A percentile compares a stretch with the other conserved stretches of the same genome.
phyloP scores from a whole-genome alignment of 2,797 vertebrate genomes.

The Tadarida brasiliensis region DNA sequence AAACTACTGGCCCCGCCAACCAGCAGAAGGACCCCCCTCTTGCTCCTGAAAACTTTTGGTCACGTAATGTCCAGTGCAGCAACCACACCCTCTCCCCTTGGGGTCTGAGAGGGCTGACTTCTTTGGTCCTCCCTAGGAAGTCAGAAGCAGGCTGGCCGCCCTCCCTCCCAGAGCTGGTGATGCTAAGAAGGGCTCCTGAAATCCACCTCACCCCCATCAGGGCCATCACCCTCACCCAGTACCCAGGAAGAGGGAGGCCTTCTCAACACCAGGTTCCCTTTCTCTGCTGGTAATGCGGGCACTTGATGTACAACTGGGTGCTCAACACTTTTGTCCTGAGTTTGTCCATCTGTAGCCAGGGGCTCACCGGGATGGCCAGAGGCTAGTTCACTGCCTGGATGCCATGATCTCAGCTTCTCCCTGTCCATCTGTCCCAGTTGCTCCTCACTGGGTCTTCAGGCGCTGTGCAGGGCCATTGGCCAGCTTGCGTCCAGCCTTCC shows the following conservation, averaged over 20 bases:
- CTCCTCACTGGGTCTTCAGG: not conserved
- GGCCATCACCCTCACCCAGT: not conserved
- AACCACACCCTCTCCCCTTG: not conserved
- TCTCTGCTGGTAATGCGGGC: not conserved
- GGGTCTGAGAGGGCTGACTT: not conserved
- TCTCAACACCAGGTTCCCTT: not conserved
- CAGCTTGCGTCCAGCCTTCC: not conserved
- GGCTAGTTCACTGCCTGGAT: fast-evolving
- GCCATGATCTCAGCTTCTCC: not conserved
- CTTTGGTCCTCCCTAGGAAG: fast-evolving
- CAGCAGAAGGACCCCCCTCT: fast-evolving
- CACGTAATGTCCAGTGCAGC: fast-evolving
- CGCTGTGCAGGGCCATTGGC: not conserved
- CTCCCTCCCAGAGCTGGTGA: not conserved
- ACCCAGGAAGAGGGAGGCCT: not conserved
- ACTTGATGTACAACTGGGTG: not conserved
- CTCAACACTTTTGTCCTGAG: too few relatives aligned
- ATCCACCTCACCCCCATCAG: not conserved
- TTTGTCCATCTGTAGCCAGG: not conserved
- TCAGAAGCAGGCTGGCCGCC: not conserved
- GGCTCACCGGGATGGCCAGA: not conserved
- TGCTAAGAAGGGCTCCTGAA: not conserved
- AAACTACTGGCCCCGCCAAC: not conserved
- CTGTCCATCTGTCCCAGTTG: not conserved
- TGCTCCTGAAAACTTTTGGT: not conserved